These are phyloP conservation scores for Cyaniris semiargus DNA, from an alignment of 2,888 invertebrate species.

Conservation along the genomic window DNA sequence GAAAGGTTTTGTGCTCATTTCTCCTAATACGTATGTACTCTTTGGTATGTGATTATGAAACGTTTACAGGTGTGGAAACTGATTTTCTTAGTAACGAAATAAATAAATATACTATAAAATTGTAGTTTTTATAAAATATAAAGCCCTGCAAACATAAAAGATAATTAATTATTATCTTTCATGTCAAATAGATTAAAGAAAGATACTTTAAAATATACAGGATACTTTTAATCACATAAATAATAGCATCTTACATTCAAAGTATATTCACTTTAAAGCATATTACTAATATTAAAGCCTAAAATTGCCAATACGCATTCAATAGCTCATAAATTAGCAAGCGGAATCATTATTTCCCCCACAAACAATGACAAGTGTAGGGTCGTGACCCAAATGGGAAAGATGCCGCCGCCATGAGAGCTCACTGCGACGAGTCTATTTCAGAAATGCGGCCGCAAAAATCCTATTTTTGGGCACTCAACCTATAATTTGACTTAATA, in stretches of 20 bases:
- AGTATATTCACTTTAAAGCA: background rate
- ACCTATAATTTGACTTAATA: background rate
- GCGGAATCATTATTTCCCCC: slow-evolving; percentile 10
- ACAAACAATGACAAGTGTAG: slow-evolving; percentile 20
- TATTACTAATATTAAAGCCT: background rate
- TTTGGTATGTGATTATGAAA: too few relatives aligned
- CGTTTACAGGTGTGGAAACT: too few relatives aligned
- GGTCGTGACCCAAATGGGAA: slow-evolving; percentile 14
- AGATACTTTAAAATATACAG: too few relatives aligned
- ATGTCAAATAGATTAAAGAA: too few relatives aligned
- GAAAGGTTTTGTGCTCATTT: background rate
- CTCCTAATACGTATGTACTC: background rate
- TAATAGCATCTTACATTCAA: too few relatives aligned
- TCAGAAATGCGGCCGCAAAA: background rate
- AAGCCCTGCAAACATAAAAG: too few relatives aligned
- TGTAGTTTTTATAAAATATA: too few relatives aligned
- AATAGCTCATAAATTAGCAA: background rate
- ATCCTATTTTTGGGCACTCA: background rate
- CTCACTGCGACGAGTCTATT: background rate
- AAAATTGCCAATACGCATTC: background rate
- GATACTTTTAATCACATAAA: too few relatives aligned
- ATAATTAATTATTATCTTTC: too few relatives aligned
- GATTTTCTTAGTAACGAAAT: too few relatives aligned
- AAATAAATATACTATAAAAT: too few relatives aligned
- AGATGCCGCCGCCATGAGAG: background rate